Evolutionary conservation across 2,113 vertebrate genomes (phyloP).

Genomic region (Gopherus flavomarginatus): DNA sequence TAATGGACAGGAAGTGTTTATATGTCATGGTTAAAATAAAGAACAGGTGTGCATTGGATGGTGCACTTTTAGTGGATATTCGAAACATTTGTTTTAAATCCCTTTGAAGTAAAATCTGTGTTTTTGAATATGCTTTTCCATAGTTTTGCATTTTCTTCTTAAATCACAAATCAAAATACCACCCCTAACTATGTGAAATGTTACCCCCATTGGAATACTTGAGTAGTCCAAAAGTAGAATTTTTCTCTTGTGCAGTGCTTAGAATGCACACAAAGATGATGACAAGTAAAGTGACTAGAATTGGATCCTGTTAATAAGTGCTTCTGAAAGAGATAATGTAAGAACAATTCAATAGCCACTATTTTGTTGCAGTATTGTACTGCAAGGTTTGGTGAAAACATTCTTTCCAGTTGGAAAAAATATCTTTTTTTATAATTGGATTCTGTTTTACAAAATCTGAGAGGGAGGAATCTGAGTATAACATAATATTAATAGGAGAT

Average conservation of each 20-base stretch:
- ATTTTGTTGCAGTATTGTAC: neutral
- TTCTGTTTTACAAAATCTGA: neutral
- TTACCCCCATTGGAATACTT: neutral
- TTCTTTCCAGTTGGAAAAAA: neutral
- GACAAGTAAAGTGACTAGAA: neutral
- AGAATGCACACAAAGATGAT: neutral
- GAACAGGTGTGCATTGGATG: neutral
- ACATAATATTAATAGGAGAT: no score
- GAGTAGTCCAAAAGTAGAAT: neutral
- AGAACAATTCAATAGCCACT: neutral
- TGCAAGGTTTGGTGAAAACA: neutral
- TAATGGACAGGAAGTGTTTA: conserved; percentile 12
- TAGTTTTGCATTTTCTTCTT: neutral
- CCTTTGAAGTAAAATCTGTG: neutral
- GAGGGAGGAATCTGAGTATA: no score
- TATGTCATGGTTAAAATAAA: neutral
- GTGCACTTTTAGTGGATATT: neutral
- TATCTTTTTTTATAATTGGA: neutral
- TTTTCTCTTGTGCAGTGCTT: neutral
- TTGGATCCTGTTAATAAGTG: neutral
- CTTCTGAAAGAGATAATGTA: neutral
- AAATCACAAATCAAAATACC: neutral
- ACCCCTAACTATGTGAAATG: neutral
- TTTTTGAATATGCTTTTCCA: neutral
- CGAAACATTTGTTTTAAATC: conserved; percentile 28